Percentiles rank a stretch among this genome's conserved stretches.
Conservation (phyloP, 2,113 vertebrate genomes). For the Condylura cristata region DNA sequence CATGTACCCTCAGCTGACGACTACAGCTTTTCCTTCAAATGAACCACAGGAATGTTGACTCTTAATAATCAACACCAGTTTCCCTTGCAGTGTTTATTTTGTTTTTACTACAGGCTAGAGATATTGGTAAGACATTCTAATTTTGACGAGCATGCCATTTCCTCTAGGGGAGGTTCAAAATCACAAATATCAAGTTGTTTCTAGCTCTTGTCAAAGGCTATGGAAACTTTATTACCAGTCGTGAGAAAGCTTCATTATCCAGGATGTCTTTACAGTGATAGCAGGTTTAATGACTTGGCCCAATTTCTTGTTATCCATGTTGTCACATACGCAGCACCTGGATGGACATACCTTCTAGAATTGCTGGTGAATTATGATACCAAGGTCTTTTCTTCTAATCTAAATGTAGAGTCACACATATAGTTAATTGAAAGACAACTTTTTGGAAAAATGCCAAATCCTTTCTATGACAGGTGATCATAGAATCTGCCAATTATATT, state of each 20-base stretch:
- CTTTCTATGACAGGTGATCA: neutral
- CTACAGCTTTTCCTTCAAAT: conserved; percentile 71
- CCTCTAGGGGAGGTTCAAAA: neutral
- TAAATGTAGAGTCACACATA: neutral
- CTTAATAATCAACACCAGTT: conserved; percentile 63
- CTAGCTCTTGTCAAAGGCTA: neutral
- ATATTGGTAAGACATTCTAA: neutral
- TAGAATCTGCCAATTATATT: neutral
- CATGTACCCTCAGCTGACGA: conserved; percentile 35
- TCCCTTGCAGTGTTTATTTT: neutral
- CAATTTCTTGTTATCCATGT: neutral
- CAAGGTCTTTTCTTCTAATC: neutral
- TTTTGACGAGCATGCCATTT: neutral
- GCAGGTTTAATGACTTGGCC: neutral
- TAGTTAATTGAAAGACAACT: neutral
- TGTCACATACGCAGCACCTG: neutral
- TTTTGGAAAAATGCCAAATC: neutral
- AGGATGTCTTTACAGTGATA: neutral
- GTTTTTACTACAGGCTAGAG: neutral
- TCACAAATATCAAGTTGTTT: neutral
- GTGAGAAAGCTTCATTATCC: neutral
- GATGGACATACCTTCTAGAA: neutral
- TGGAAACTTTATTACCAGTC: neutral
- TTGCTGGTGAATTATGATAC: neutral
- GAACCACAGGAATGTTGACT: conserved; percentile 71